Percentiles rank a stretch among this genome's conserved stretches.
These are phyloP conservation scores for Threskiornis aethiopicus DNA, from an alignment of 2,797 vertebrate species.

Conservation along the genomic window DNA sequence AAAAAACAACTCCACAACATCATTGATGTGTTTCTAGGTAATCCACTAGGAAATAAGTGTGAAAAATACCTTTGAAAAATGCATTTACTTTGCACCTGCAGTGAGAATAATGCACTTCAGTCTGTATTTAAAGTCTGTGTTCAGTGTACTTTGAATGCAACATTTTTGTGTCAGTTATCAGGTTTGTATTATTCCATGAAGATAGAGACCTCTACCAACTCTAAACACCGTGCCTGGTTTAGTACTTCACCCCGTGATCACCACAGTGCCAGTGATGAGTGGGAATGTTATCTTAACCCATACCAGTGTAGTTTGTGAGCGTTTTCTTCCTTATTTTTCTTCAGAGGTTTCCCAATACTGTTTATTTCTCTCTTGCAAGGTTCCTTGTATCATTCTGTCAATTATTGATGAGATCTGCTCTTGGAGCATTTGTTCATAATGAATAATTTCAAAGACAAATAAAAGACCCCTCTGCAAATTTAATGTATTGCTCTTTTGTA, in stretches of 20 bases:
- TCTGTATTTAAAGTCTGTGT: neutral
- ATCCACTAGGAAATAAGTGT: neutral
- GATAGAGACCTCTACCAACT: neutral
- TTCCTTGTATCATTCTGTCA: constrained; percentile 24
- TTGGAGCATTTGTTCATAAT: constrained; percentile 51
- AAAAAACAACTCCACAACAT: neutral
- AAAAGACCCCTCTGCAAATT: constrained; percentile 42
- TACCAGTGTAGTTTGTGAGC: neutral
- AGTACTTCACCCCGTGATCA: accelerated
- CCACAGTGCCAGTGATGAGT: neutral
- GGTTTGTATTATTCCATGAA: neutral
- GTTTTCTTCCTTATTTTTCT: neutral
- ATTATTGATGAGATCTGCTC: constrained; percentile 58
- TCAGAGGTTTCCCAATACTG: neutral
- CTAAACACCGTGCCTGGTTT: neutral
- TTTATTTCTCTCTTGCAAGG: constrained; percentile 14
- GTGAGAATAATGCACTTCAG: neutral
- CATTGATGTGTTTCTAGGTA: neutral
- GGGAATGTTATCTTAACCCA: neutral
- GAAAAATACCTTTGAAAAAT: neutral
- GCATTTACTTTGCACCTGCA: neutral
- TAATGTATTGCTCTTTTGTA: constrained; percentile 18
- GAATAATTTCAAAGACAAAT: constrained; percentile 54
- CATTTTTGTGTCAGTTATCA: neutral
- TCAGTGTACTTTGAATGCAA: neutral